A percentile compares a stretch with the other conserved stretches of the same genome.
These are phyloP conservation scores for Anolis sagrei DNA, from an alignment of 2,113 vertebrate species.

Conservation along the genomic window DNA sequence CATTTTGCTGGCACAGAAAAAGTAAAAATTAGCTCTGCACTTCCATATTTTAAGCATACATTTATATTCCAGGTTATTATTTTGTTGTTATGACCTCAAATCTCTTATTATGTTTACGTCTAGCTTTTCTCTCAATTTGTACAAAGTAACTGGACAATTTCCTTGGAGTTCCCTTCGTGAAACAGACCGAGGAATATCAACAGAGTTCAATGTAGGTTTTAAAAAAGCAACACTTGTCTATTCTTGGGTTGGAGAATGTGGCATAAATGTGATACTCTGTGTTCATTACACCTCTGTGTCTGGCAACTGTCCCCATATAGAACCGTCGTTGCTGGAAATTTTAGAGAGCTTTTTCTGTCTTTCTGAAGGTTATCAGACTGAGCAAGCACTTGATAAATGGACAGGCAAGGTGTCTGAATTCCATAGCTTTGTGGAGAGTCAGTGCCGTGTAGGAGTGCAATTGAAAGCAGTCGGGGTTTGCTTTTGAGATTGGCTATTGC, in stretches of 20 bases:
- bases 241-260: background rate
- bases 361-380: background rate
- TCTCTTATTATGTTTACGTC: conserved; percentile 47
- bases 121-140: conserved; percentile 92
- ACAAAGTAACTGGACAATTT: conserved; percentile 97
- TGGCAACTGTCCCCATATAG: background rate
- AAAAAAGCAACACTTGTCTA: background rate
- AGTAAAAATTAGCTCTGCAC: background rate
- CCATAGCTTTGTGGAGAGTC: background rate
- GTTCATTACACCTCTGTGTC: background rate
- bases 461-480: background rate
- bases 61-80: background rate
- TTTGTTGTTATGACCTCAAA: background rate
- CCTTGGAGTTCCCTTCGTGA: conserved; percentile 97
- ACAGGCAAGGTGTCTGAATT: background rate
- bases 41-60: background rate
- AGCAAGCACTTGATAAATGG: background rate
- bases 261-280: background rate
- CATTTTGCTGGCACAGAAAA: background rate
- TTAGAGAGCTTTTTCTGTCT: background rate
- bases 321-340: background rate
- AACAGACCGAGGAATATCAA: conserved; percentile 91
- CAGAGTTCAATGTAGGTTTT: conserved; percentile 87
- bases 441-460: background rate
- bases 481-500: background rate